Evolutionary conservation across 92 coral and sea anemone species (phyloP).

Genomic region (Micromussa lordhowensis): DNA sequence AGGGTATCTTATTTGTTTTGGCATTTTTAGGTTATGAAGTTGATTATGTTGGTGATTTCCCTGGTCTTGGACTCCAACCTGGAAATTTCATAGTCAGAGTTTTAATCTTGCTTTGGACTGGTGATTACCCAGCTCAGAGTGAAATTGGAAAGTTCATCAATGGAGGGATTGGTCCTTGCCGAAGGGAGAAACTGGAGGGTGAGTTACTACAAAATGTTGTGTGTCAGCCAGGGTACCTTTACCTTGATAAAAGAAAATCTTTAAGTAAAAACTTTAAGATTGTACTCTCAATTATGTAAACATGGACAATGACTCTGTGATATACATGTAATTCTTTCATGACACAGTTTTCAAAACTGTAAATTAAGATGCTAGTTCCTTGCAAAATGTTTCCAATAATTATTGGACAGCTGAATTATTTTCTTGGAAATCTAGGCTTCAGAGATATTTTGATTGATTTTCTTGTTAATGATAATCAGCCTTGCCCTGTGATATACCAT

Average conservation of each 20-base stretch:
- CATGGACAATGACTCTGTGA: background rate
- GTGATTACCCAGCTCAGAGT: constrained; percentile 51
- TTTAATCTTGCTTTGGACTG: constrained; percentile 26
- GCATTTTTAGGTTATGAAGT: constrained; percentile 36
- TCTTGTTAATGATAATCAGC: background rate
- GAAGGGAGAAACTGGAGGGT: constrained; percentile 50
- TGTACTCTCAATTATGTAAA: background rate
- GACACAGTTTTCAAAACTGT: background rate
- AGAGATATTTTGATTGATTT: background rate
- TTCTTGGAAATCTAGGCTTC: background rate
- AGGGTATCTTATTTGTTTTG: background rate
- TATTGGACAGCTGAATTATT: background rate
- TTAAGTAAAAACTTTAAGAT: background rate
- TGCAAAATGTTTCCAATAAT: background rate
- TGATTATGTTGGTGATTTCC: constrained; percentile 38
- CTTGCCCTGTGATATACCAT: background rate
- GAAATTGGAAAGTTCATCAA: constrained; percentile 53
- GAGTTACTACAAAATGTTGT: constrained; percentile 4
- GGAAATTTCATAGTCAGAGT: constrained; percentile 14
- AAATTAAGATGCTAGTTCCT: background rate
- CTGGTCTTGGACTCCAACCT: constrained; percentile 21
- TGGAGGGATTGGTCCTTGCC: constrained; percentile 51
- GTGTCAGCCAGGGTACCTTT: background rate
- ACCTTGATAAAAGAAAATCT: background rate
- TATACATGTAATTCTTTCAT: background rate